phyloP scores from a whole-genome alignment of 1,140 invertebrate genomes.

The Thalassaphorura encarpata region DNA sequence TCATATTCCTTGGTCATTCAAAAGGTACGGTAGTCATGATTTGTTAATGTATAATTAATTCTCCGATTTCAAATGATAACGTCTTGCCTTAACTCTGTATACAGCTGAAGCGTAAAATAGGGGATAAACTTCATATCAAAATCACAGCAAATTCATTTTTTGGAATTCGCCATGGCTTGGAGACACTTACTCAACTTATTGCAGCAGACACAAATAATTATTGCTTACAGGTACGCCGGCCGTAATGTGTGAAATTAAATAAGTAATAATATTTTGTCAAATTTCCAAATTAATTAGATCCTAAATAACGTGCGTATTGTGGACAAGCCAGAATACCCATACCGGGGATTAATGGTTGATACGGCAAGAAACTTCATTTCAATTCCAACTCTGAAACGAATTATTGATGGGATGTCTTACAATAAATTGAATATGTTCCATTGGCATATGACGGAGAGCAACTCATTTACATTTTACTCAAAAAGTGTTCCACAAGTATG shows the following conservation, averaged over 20 bases:
- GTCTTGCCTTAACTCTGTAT: neutral
- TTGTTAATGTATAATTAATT: neutral
- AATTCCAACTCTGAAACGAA: slow-evolving; percentile 26
- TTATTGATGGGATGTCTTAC: slow-evolving; percentile 35
- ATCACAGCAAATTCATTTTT: slow-evolving; percentile 56
- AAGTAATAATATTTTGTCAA: neutral
- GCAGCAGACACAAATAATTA: slow-evolving; percentile 32
- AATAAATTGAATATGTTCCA: slow-evolving; percentile 36
- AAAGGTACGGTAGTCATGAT: neutral
- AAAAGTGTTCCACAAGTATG: slow-evolving; percentile 33
- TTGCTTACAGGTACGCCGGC: slow-evolving; percentile 17
- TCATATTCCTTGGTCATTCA: neutral
- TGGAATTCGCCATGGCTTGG: slow-evolving; percentile 60
- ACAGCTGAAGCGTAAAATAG: neutral
- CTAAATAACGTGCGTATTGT: slow-evolving; percentile 48
- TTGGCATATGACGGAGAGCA: slow-evolving; percentile 36
- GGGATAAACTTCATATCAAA: slow-evolving; percentile 39
- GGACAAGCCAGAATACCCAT: slow-evolving; percentile 60
- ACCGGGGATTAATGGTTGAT: slow-evolving; percentile 58
- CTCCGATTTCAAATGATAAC: neutral
- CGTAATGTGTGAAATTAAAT: neutral
- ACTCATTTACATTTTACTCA: slow-evolving; percentile 36
- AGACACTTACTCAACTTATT: slow-evolving; percentile 64
- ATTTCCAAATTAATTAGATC: slow-evolving; percentile 39
- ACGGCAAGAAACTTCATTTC: slow-evolving; percentile 33